Conservation (phyloP, 2,113 vertebrate species). For the Oryzias melastigma region DNA sequence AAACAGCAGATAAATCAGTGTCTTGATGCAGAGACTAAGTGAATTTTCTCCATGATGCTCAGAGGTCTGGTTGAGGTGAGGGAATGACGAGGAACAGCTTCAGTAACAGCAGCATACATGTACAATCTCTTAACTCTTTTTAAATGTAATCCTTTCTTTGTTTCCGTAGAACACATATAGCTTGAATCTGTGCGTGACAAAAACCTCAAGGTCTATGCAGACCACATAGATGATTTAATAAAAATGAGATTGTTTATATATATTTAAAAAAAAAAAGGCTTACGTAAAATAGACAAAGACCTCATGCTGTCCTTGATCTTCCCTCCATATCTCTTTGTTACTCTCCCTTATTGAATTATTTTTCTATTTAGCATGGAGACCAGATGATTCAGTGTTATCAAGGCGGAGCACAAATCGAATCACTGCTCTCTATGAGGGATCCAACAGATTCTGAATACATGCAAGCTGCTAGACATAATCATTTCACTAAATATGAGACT, state of each 20-base stretch:
- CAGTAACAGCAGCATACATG: neutral
- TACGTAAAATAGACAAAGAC: constrained; percentile 26
- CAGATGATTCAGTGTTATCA: constrained; percentile 65
- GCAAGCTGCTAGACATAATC: neutral
- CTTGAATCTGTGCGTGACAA: constrained; percentile 10
- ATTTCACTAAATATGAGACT: neutral
- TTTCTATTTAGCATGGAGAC: constrained; percentile 49
- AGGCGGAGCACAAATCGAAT: constrained; percentile 57
- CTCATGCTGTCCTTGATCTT: constrained; percentile 36
- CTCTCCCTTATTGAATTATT: constrained; percentile 64
- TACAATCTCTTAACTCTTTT: neutral
- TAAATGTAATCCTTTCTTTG: neutral
- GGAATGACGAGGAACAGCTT: constrained; percentile 4
- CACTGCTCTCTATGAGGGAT: constrained; percentile 40
- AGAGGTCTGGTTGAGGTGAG: constrained; percentile 41
- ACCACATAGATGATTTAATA: constrained; percentile 10
- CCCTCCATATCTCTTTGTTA: constrained; percentile 56
- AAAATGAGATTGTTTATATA: constrained; percentile 24
- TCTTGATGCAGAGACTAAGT: constrained; percentile 55
- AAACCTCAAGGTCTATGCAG: neutral
- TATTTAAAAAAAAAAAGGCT: neutral
- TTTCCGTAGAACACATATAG: neutral
- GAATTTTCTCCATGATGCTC: constrained; percentile 58
- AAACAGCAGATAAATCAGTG: constrained; percentile 42
- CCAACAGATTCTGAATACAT: constrained; percentile 5